These are phyloP conservation scores for Amphilophus citrinellus DNA, from an alignment of 2,113 vertebrate genomes.

Conservation along the genomic window DNA sequence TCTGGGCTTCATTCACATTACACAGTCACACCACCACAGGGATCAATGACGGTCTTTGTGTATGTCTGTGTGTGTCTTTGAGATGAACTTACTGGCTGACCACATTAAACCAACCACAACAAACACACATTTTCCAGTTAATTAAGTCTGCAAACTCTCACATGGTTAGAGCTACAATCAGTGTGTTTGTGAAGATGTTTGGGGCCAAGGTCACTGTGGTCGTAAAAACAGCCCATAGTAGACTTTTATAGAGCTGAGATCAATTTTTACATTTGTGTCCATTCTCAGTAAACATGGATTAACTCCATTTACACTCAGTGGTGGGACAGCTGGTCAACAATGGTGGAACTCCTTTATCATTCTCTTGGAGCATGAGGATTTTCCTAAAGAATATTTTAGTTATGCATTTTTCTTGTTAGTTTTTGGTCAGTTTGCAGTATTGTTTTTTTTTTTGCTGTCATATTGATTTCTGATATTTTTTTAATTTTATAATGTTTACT, in stretches of 20 bases:
- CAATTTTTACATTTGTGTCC: background rate
- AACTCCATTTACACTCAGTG: background rate
- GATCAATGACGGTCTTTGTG: background rate
- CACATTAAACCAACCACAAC: background rate
- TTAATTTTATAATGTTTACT: background rate
- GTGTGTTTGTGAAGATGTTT: background rate
- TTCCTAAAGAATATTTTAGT: background rate
- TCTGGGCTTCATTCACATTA: background rate
- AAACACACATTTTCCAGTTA: conserved; percentile 8
- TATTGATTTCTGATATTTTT: too few species aligned
- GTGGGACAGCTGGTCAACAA: background rate
- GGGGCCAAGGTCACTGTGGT: background rate
- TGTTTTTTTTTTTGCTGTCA: background rate
- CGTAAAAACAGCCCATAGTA: background rate
- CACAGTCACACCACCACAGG: background rate
- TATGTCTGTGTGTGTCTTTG: background rate
- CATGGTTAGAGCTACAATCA: too few species aligned
- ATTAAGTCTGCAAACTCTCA: background rate
- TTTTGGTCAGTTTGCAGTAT: background rate
- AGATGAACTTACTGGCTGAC: background rate
- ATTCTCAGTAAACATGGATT: background rate
- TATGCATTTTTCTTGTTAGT: too few species aligned
- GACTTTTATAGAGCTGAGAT: background rate
- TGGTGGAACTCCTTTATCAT: background rate
- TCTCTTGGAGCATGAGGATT: background rate